Evolutionary conservation across 2,113 vertebrate genomes (phyloP).

Genomic region (Corvus cornix): DNA sequence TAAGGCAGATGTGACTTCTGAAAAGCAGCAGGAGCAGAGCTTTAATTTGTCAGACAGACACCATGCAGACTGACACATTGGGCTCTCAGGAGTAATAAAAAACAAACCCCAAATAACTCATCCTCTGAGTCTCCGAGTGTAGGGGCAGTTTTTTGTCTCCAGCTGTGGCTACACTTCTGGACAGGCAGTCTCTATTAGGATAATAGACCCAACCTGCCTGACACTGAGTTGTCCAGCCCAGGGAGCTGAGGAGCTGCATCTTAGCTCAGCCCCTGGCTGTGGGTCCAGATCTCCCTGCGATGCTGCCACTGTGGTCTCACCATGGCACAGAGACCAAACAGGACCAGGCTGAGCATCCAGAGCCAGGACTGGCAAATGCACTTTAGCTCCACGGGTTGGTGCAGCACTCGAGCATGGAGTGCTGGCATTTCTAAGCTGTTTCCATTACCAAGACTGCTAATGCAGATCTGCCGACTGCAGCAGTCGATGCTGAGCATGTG

Average conservation of each 20-base stretch:
- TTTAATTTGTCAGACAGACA: not conserved
- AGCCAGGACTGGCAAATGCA: not conserved
- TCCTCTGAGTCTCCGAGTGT: not conserved
- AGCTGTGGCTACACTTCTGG: not conserved
- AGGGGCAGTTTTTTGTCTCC: not conserved
- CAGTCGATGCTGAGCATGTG: accelerated
- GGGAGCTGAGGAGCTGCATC: too few relatives aligned
- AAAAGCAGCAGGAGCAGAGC: not conserved
- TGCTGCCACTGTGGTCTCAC: not conserved
- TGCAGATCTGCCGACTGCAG: not conserved
- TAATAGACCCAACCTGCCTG: accelerated
- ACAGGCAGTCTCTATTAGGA: not conserved
- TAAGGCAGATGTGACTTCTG: not conserved
- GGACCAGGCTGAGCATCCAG: not conserved
- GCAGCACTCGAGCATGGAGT: accelerated
- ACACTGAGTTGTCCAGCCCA: not conserved
- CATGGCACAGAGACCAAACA: not conserved
- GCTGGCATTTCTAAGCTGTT: not conserved
- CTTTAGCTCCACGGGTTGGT: accelerated
- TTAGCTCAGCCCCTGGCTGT: not conserved
- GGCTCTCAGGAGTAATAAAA: not conserved
- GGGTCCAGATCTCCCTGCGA: accelerated
- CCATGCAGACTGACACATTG: not conserved
- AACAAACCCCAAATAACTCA: not conserved
- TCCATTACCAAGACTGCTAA: not conserved